Evolutionary conservation across 2,797 vertebrate species (phyloP).

Genomic region (Siniperca obscura): DNA sequence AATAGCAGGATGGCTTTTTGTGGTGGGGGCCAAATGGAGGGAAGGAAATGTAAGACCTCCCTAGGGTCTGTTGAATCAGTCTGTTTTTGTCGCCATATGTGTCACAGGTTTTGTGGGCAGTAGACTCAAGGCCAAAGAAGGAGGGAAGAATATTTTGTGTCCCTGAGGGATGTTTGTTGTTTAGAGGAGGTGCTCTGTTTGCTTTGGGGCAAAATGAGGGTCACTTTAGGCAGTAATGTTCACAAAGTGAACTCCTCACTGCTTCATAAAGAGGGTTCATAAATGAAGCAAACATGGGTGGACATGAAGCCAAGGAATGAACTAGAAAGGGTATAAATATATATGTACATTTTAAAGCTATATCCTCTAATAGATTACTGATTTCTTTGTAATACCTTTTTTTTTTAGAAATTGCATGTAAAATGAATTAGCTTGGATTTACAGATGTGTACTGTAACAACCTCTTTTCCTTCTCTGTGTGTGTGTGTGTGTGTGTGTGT

Average conservation of each 20-base stretch:
- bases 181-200: slow-evolving; percentile 32
- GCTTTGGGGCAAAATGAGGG: slow-evolving; percentile 34
- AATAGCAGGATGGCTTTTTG: slow-evolving; percentile 76
- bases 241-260: slow-evolving; percentile 26
- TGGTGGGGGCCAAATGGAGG: slow-evolving; percentile 64
- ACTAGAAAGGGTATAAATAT: not conserved
- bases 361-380: not conserved
- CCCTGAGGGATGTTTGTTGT: slow-evolving; percentile 58
- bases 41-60: slow-evolving; percentile 70
- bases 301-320: not conserved
- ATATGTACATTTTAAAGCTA: not conserved
- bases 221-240: slow-evolving; percentile 36
- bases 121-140: slow-evolving; percentile 54
- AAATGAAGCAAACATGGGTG: not conserved
- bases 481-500: too few species aligned
- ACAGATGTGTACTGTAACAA: not conserved
- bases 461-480: not conserved
- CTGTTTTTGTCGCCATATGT: slow-evolving; percentile 69
- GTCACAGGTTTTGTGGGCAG: slow-evolving; percentile 55
- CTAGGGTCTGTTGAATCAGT: slow-evolving; percentile 69
- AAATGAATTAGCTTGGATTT: slow-evolving; percentile 15
- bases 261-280: slow-evolving; percentile 13
- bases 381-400: not conserved
- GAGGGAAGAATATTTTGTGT: slow-evolving; percentile 41
- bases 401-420: not conserved